A percentile compares a stretch with the other conserved stretches of the same genome.
These are phyloP conservation scores for Agrochola litura DNA, from an alignment of 2,888 invertebrate genomes.

Conservation along the genomic window DNA sequence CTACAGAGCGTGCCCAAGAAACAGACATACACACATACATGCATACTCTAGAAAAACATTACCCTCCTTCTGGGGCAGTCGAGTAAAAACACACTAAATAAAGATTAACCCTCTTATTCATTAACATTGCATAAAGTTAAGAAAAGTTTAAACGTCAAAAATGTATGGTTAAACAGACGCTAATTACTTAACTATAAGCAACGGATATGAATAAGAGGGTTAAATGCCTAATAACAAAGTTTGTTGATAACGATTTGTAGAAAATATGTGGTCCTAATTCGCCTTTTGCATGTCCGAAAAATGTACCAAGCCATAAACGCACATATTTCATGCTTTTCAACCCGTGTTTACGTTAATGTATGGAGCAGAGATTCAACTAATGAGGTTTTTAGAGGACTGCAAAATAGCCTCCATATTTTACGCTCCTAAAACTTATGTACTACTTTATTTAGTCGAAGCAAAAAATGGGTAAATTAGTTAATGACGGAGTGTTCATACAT, in stretches of 20 bases:
- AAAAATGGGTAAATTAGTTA: not conserved
- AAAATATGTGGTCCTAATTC: not conserved
- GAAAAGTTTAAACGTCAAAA: too few species aligned
- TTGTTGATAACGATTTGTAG: not conserved
- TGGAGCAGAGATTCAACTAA: constrained; percentile 2
- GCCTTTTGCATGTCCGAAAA: not conserved
- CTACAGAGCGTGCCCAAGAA: too few species aligned
- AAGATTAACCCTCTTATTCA: not conserved
- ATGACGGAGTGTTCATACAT: not conserved
- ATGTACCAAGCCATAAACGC: not conserved
- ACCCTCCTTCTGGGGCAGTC: too few species aligned
- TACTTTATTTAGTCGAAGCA: not conserved
- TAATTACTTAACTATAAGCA: too few species aligned
- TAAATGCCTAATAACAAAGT: not conserved
- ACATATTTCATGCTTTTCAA: constrained; percentile 15
- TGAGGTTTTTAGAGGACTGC: constrained; percentile 9
- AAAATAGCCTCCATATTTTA: constrained; percentile 12
- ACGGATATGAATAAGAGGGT: too few species aligned
- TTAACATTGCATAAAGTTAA: too few species aligned
- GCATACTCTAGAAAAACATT: too few species aligned
- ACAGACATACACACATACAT: too few species aligned
- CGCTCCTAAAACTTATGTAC: not conserved
- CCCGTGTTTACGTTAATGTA: constrained; percentile 15
- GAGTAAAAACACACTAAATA: too few species aligned
- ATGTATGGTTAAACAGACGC: too few species aligned